Percentiles rank a stretch among this genome's conserved stretches.
phyloP scores from a whole-genome alignment of 2,797 vertebrate genomes.

The Pangasius krempfi region DNA sequence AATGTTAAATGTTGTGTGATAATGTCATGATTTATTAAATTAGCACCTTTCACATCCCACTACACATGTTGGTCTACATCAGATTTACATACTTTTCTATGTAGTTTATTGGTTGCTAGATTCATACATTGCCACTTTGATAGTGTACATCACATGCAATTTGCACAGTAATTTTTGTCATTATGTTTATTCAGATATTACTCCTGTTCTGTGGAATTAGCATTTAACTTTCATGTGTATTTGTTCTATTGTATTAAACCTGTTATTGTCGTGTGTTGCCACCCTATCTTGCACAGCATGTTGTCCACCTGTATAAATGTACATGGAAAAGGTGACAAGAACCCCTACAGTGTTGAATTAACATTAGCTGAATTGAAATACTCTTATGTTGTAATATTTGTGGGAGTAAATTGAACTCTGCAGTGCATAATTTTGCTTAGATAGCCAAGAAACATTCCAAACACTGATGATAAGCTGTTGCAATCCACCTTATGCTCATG shows the following conservation, averaged over 20 bases:
- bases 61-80: neutral
- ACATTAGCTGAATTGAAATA: neutral
- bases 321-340: neutral
- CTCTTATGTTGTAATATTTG: neutral
- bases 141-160: neutral
- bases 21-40: neutral
- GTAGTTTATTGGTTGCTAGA: neutral
- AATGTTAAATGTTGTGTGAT: too few relatives aligned
- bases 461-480: neutral
- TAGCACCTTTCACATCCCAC: neutral
- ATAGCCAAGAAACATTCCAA: neutral
- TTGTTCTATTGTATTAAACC: neutral
- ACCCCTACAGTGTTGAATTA: neutral
- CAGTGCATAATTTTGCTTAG: neutral
- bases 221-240: neutral
- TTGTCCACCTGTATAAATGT: neutral
- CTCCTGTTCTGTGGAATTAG: too few relatives aligned
- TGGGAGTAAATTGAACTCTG: neutral
- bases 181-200: too few relatives aligned
- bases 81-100: neutral
- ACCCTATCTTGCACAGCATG: neutral
- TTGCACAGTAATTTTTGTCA: too few relatives aligned
- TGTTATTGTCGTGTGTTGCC: neutral
- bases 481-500: neutral
- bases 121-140: neutral